Base-by-base conservation (phyloP, 1,140 invertebrate species). In the Drosophila parvula region DNA sequence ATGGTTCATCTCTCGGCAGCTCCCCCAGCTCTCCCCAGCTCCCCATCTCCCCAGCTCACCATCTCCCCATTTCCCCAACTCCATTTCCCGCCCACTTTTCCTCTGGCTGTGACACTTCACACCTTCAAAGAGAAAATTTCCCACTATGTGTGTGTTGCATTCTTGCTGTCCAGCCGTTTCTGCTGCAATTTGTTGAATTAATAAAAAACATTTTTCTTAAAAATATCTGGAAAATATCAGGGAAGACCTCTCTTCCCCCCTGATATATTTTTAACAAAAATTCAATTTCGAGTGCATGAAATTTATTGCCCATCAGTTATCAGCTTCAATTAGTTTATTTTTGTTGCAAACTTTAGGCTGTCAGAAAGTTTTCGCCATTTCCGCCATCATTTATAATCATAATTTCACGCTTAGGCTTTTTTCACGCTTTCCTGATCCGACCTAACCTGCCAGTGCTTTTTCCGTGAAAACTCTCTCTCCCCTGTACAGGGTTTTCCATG, bases 71-170 rank as follows among this genome's bases (percentile, higher is more conserved):
- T 18, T 53, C 27, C 40, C 34, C 22, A 22, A 30, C 18, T 7
- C 16, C n/a, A 36, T 30, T 47, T 43, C 38, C 27, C 34, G n/a
- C 7, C 48, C 32, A 22, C 28, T 48, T 48, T 64, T 50, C 34
- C 36, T n/a, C 45, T 69, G 65, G n/a, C 22, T 44, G 45, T 43
- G 65, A 53, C 65, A 68, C 45, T 43, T 68, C 30, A 38, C 64
- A 69, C 65, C 47, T 65, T 65, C 64, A 62, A 64, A 50, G 64
- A 27, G 45, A 36, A 68, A 62, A 34, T 36, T 63, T 34, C 43
- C 63, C 44, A 47, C 44, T 16, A n/a, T 6, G 16, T 32, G n/a
- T 57, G 22, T 22, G 22, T 22, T 22, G 60, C 32, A 18, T 61
- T 28, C 5, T 11, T 53, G 27, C 28, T 30, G 28, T 22, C 34